phyloP scores from a whole-genome alignment of 2,113 vertebrate species.

The Nannospalax galili region DNA sequence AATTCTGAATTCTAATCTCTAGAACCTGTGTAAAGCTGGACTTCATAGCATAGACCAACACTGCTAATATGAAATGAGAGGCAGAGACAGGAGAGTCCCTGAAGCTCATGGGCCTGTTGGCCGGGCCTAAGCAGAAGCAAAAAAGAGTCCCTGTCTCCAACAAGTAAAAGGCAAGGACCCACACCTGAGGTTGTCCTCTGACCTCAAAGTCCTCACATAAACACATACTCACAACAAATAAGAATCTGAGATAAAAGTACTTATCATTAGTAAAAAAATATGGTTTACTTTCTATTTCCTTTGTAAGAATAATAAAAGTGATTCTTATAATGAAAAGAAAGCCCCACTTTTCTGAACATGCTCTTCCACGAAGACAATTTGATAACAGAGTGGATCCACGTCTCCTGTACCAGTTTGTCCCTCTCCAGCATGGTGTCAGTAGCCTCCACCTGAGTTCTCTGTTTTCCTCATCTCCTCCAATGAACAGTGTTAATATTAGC shows the following conservation, averaged over 20 bases:
- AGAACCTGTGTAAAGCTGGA: background rate
- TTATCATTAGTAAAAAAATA: background rate
- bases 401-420: conserved; percentile 9
- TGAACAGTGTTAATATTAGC: conserved; percentile 64
- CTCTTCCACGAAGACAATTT: background rate
- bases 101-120: background rate
- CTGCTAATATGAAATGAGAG: background rate
- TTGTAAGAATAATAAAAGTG: background rate
- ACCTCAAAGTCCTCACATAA: background rate
- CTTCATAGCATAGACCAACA: background rate
- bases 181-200: background rate
- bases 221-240: background rate
- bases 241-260: background rate
- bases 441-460: background rate
- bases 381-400: background rate
- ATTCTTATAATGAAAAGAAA: background rate
- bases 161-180: too few species aligned
- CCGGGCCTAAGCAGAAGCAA: background rate
- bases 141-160: too few species aligned
- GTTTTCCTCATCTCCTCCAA: conserved; percentile 29
- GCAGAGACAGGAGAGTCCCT: too few species aligned
- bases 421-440: background rate
- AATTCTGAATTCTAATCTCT: background rate
- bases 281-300: background rate
- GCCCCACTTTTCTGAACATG: background rate